Evolutionary conservation across 1,140 invertebrate species (phyloP).

Genomic region (Drosophila novamexicana): DNA sequence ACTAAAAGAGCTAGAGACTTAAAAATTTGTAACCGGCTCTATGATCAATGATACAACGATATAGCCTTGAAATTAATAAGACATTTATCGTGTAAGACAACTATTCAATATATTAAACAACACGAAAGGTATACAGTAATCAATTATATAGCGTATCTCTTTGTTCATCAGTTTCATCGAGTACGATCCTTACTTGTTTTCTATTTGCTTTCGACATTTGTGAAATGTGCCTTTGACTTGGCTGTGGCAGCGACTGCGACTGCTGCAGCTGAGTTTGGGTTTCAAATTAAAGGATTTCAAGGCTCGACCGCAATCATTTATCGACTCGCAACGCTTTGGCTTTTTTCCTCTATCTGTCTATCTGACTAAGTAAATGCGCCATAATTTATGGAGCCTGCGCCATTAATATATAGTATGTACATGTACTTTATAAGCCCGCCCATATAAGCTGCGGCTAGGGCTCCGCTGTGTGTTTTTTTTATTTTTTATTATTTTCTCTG

Average conservation of each 20-base stretch:
- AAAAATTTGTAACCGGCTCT: too few relatives aligned
- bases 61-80: too few relatives aligned
- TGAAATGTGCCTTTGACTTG: conserved; percentile 80
- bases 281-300: conserved; percentile 79
- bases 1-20: too few relatives aligned
- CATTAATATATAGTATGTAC: conserved; percentile 67
- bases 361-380: conserved; percentile 76
- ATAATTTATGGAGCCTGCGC: conserved; percentile 71
- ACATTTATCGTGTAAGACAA: too few relatives aligned
- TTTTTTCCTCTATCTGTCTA: conserved; percentile 58
- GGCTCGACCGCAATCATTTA: conserved; percentile 80
- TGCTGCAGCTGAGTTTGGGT: conserved; percentile 44
- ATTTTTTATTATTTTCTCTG: neutral
- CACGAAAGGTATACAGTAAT: too few relatives aligned
- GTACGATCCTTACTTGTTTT: conserved; percentile 19
- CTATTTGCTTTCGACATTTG: conserved; percentile 79
- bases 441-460: conserved; percentile 30
- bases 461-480: conserved; percentile 10
- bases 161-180: neutral
- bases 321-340: conserved; percentile 63
- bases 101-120: too few relatives aligned
- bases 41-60: too few relatives aligned
- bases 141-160: conserved; percentile 1
- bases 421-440: conserved; percentile 34
- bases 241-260: conserved; percentile 31